Evolutionary conservation across 2,113 vertebrate genomes (phyloP), one percentile per base, ranked within the genome.

Genomic region (Proterorhinus semilunaris): DNA sequence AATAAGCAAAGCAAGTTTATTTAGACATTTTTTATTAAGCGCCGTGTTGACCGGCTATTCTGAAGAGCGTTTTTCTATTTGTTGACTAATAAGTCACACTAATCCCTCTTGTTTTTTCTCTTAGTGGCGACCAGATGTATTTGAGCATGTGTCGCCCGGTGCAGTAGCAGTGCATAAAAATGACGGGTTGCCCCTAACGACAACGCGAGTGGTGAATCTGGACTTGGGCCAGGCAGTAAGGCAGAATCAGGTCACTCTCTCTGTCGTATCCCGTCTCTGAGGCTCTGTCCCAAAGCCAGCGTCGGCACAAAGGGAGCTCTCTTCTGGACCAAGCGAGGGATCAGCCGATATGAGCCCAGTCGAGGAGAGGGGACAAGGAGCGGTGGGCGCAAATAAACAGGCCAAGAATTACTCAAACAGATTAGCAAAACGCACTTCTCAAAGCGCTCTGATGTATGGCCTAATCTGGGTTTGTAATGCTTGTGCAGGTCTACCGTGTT

Each of bases 161-260:
- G 27, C 27, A 3, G 27, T 4, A 36, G 27, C 27, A 46, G 52
- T 42, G 61, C 50, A 71, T 45, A 62, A 58, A 66, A 49, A 69
- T n/a, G 47, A 58, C 78, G 66, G 57, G 74, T 63, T 65, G 53
- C 83, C 81, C 79, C 73, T 45, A 27, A 72, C 83, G 78, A 72
- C 71, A 62, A 59, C 67, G 62, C 54, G 76, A 72, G 81, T 62
- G 76, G 76, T 80, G 80, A 84, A 62, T 79, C 76, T 86, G 86
- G 84, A 87, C 66, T 0, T 42, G 59, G 80, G 80, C 85, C 87
- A 90, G 77, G 72, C 69, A 79, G 78, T 42, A 70, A 88, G 83
- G 85, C 85, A 86, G 86, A 92, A 91, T 91, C 89, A 90, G 89
- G 89, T 92, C 91, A 91, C 74, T 89, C 87, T 83, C 86, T 88